phyloP scores from a whole-genome alignment of 2,113 vertebrate species.

The Leptocoma aspasia region DNA sequence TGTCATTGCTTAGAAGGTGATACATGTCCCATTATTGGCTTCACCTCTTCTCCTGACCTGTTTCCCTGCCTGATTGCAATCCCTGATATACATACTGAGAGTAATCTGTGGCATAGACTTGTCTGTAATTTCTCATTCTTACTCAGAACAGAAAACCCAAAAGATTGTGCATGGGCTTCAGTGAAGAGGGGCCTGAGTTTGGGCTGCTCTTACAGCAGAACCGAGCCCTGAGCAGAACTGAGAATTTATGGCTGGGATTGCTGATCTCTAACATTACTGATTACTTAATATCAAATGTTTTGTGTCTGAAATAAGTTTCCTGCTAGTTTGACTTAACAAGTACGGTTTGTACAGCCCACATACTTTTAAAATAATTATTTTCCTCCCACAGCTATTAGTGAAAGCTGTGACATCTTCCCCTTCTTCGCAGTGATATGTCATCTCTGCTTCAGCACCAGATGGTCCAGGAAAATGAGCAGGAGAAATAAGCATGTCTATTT shows the following conservation, averaged over 20 bases:
- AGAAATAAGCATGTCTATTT: slow-evolving; percentile 52
- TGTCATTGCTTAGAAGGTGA: not conserved
- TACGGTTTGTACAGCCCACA: slow-evolving; percentile 58
- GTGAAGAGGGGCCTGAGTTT: not conserved
- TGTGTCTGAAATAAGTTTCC: slow-evolving; percentile 59
- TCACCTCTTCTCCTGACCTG: not conserved
- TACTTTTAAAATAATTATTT: slow-evolving; percentile 70
- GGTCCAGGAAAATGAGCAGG: slow-evolving; percentile 67
- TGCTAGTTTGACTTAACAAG: slow-evolving; percentile 64
- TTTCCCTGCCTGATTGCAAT: slow-evolving; percentile 17
- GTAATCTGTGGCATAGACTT: not conserved
- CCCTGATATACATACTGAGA: not conserved
- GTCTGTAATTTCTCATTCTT: not conserved
- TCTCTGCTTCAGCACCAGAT: slow-evolving; percentile 63
- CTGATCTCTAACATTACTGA: slow-evolving; percentile 24
- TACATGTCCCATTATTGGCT: not conserved
- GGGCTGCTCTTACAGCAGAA: not conserved
- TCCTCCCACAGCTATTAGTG: slow-evolving; percentile 65
- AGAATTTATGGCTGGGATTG: not conserved
- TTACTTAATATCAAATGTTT: slow-evolving; percentile 51
- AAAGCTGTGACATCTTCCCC: slow-evolving; percentile 67
- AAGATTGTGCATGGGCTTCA: not conserved
- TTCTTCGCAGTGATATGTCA: slow-evolving; percentile 57
- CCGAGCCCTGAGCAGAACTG: not conserved
- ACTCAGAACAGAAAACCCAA: not conserved